Base-by-base conservation (phyloP, 2,797 vertebrate genomes). In the Chelidonichthys spinosus region DNA sequence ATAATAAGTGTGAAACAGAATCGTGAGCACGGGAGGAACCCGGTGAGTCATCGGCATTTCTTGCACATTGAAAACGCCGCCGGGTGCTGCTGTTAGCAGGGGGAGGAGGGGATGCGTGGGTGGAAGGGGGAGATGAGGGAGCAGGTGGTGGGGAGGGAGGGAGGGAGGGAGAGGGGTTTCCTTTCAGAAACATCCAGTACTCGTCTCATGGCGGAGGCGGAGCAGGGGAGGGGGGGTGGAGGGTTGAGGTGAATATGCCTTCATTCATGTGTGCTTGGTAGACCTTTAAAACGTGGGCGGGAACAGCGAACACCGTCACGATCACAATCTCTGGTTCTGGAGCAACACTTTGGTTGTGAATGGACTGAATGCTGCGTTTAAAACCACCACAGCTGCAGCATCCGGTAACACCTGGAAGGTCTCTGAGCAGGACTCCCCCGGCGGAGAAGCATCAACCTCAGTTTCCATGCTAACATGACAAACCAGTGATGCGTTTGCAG, bases 41-140 rank as follows among this genome's bases (percentile, higher is more conserved):
- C 63, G 59, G 85, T 94, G 94, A 94, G 93, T 95, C 94, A 95
- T 87, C 55, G 59, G 78, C 83, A 62, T 83, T 91, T 87, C 90
- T 90, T 74, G 74, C 90, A 68, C 85, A 83, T 89, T 90, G 39
- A 39, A 25, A 84, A 76, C 40, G 13, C 42, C 43, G 75, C 64
- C 85, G 76, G 77, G 74, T 82, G 87, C 82, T 76, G 87, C 85
- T 91, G 74, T 78, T 81, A 72, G 88, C 86, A 88, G 85, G 83
- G 66, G 52, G 63, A 25, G 70, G 47, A 63, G 46, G 43, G 53
- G 67, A 81, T 60, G 87, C 35, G 88, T 86, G 85, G 90, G 84
- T 40, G 84, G 69, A 84, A 49, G 79, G 72, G 80, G 73, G 75
- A 60, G 75, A 60, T 10, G 63, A 77, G 61, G 64, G 76, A 77